These are phyloP conservation scores for Diplodus sargus DNA, from an alignment of 2,797 vertebrate genomes.

Conservation along the genomic window DNA sequence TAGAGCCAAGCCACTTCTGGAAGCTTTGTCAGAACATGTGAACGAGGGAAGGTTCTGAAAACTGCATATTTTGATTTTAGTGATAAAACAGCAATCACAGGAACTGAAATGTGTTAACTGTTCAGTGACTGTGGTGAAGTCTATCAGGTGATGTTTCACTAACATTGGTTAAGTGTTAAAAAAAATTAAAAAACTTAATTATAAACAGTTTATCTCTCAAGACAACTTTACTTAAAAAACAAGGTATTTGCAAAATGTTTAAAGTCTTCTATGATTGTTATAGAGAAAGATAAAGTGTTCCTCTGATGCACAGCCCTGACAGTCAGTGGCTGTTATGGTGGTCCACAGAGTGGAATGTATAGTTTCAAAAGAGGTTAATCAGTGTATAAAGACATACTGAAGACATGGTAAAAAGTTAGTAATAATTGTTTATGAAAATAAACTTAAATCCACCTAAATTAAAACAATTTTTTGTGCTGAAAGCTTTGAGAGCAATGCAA, in stretches of 20 bases:
- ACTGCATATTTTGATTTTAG: conserved; percentile 81
- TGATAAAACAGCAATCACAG: conserved; percentile 78
- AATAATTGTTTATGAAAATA: not conserved
- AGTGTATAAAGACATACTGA: not conserved
- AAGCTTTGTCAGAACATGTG: conserved; percentile 77
- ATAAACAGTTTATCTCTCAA: not conserved
- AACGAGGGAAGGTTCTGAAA: conserved; percentile 71
- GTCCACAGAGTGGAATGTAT: conserved; percentile 29
- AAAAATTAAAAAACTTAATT: not conserved
- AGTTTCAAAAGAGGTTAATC: conserved; percentile 24
- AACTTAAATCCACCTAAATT: not conserved
- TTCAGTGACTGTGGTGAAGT: conserved; percentile 62
- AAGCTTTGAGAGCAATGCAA: conserved; percentile 18
- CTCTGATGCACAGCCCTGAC: conserved; percentile 20
- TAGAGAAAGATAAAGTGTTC: not conserved
- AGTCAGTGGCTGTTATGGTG: conserved; percentile 36
- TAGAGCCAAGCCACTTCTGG: conserved; percentile 63
- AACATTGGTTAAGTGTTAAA: not conserved
- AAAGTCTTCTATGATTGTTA: conserved; percentile 1
- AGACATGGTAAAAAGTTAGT: conserved; percentile 11
- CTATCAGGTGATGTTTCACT: conserved; percentile 5
- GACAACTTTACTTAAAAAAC: conserved; percentile 13
- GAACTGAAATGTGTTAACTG: conserved; percentile 70
- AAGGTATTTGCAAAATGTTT: not conserved
- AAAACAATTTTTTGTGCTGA: not conserved